Conservation (phyloP, 2,113 vertebrate genomes). For the Psittacus erithacus region DNA sequence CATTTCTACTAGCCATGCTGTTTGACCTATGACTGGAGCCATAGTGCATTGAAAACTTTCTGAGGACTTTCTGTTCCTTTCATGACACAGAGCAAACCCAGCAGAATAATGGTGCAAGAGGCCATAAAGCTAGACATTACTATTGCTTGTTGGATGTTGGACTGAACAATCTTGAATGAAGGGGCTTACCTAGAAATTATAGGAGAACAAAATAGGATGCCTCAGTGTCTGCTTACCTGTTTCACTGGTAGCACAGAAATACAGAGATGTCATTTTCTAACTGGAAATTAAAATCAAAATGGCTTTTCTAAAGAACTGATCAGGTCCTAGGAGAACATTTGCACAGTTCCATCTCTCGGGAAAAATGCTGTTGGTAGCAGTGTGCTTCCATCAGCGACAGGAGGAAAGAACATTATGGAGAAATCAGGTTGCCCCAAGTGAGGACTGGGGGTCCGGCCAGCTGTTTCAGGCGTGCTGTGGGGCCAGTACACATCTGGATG, state of each 20-base stretch:
- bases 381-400: not conserved
- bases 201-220: not conserved
- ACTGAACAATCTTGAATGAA: not conserved
- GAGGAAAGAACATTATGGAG: not conserved
- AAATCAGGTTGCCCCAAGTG: not conserved
- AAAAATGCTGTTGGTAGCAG: not conserved
- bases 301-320: not conserved
- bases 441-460: not conserved
- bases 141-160: not conserved
- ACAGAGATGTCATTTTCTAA: not conserved
- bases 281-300: not conserved
- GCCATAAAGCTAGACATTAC: not conserved
- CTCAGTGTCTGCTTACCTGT: not conserved
- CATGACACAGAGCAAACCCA: not conserved
- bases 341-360: not conserved
- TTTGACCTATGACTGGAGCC: not conserved
- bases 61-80: not conserved
- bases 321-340: not conserved
- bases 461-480: not conserved
- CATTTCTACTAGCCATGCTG: not conserved
- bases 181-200: not conserved
- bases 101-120: not conserved
- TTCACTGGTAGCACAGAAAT: not conserved
- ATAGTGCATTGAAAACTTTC: not conserved
- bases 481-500: conserved; percentile 35